Evolutionary conservation across 2,113 vertebrate genomes (phyloP).

Genomic region (Cottus gobio): DNA sequence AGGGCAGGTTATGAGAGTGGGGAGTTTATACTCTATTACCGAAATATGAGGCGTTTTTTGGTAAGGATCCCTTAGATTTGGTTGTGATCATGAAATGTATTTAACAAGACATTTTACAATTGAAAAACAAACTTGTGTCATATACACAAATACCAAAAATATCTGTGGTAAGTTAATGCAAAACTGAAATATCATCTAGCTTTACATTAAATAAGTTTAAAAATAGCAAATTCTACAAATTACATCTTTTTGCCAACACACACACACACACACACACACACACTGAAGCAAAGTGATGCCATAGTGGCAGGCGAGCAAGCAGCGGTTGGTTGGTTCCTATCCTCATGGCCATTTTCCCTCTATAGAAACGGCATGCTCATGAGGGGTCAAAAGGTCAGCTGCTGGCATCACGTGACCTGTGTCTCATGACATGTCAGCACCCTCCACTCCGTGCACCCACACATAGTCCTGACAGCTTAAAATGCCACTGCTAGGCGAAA

Average conservation of each 20-base stretch:
- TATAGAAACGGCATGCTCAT: constrained; percentile 50
- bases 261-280: neutral
- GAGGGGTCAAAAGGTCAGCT: constrained; percentile 57
- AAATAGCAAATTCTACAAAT: neutral
- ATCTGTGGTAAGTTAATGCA: neutral
- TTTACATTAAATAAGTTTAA: neutral
- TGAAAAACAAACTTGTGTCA: neutral
- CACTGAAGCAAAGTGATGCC: neutral
- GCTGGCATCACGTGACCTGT: constrained; percentile 53
- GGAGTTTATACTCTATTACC: neutral
- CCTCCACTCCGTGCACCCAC: constrained; percentile 8
- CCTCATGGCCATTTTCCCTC: constrained; percentile 46
- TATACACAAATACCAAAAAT: neutral
- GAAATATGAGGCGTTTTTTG: neutral
- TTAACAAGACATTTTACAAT: neutral
- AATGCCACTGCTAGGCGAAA: constrained; percentile 21
- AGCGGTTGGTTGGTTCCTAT: constrained; percentile 13
- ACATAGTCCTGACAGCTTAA: constrained; percentile 16
- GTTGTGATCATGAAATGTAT: neutral
- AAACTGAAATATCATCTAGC: neutral
- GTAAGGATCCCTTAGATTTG: neutral
- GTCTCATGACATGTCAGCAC: constrained; percentile 50
- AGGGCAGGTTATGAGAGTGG: neutral
- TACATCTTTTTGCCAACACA: neutral
- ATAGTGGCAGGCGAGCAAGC: constrained; percentile 20